Evolutionary conservation across 2,797 vertebrate species (phyloP), one percentile per base, ranked within the genome.

Genomic region (Melanogrammus aeglefinus): DNA sequence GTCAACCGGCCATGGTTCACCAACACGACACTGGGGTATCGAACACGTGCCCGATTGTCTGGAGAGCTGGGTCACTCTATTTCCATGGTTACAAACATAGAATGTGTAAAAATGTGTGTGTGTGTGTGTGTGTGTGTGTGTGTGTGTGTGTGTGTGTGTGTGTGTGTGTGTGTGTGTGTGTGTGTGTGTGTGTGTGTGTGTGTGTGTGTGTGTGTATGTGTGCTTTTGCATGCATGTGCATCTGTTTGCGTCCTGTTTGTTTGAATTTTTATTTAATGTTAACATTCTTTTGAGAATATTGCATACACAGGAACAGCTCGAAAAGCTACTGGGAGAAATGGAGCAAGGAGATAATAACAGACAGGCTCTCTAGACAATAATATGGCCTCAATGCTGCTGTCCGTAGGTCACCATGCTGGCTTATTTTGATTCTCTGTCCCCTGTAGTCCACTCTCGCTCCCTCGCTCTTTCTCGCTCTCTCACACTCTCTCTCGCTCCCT

Each of bases 71-170:
- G 57, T 47, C 76, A 78, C 51, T 77, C 72, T 71, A 82, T 88
- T 73, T 82, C 86, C 81, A 86, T 86, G 86, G 89, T 88, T 83
- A 82, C 79, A 12, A 73, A 35, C 39, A 57, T 63, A 6, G 57
- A 74, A 75, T 81, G 90, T 39, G 9, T 10, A 39, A 88, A 91
- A 91, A 91, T 92, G 31, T 31, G 31, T 31, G 1, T 72, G 29
- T 13, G 74, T 44, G 63, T 80, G 27, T 63, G 39, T 74, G 73
- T 29, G 13, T 47, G 75, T 77, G 66, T 36, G 69, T 24, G 77
- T 31, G 70, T 75, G 76, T 79, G 71, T 66, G 33, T 76, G 51
- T 63, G 70, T 72, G 29, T 13, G 74, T 44, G 63, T 80, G 27
- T 63, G 39, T 74, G 73, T 29, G 13, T 47, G 73, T 77, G 47